phyloP scores from a whole-genome alignment of 2,113 vertebrate genomes.

The Thunnus thynnus region DNA sequence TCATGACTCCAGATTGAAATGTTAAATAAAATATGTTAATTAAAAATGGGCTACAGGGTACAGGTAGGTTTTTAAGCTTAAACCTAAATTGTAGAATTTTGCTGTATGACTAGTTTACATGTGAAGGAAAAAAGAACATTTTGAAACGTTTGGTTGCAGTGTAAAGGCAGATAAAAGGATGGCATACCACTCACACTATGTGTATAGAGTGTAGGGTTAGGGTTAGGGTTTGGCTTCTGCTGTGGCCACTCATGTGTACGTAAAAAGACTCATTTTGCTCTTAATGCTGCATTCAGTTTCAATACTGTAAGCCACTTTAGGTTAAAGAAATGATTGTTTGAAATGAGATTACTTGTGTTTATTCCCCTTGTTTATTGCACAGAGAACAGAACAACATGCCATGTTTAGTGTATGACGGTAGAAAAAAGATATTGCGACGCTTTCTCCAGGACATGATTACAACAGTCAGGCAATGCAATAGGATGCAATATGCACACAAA shows the following conservation, averaged over 20 bases:
- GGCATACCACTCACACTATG: neutral
- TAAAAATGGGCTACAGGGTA: neutral
- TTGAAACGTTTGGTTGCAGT: neutral
- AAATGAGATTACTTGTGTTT: constrained; percentile 24
- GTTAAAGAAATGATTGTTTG: constrained; percentile 30
- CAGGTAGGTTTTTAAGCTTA: neutral
- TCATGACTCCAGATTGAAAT: neutral
- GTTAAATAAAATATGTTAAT: neutral
- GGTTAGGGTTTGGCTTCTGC: neutral
- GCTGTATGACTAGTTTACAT: neutral
- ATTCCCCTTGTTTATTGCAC: constrained; percentile 18
- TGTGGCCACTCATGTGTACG: neutral
- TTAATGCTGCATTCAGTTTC: constrained; percentile 9
- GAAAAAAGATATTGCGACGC: constrained; percentile 20
- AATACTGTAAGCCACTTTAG: constrained; percentile 13
- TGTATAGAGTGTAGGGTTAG: too few species aligned
- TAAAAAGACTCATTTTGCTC: neutral
- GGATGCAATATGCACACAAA: constrained; percentile 45
- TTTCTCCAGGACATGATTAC: constrained; percentile 55
- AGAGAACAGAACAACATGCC: constrained; percentile 20
- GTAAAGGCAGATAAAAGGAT: too few species aligned
- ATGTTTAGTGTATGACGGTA: constrained; percentile 15
- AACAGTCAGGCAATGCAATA: constrained; percentile 57
- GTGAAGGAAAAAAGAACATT: neutral
- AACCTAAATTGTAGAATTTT: neutral